A percentile compares a stretch with the other conserved stretches of the same genome.
These are phyloP conservation scores for Synergus laeviventris DNA, from an alignment of 2,888 invertebrate species.

Conservation along the genomic window DNA sequence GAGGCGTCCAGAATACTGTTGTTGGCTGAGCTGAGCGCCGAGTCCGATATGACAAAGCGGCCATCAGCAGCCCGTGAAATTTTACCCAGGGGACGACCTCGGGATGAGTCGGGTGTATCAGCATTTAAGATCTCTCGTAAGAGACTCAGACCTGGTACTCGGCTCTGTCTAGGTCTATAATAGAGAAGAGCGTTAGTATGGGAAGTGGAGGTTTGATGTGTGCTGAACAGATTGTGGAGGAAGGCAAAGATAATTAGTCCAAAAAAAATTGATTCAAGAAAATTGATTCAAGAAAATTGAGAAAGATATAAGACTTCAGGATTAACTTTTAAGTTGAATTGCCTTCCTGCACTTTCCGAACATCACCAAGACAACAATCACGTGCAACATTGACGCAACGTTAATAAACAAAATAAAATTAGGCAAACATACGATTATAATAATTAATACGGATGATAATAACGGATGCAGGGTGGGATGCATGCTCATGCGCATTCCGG, in stretches of 20 bases:
- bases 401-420: slow-evolving; percentile 49
- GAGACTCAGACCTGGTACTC: slow-evolving; percentile 94
- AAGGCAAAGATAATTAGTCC: not conserved
- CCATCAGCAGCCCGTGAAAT: slow-evolving; percentile 87
- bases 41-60: slow-evolving; percentile 82
- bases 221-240: not conserved
- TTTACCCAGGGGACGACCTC: slow-evolving; percentile 79
- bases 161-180: slow-evolving; percentile 92
- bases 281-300: not conserved
- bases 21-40: slow-evolving; percentile 77
- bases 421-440: slow-evolving; percentile 52
- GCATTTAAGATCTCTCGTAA: slow-evolving; percentile 81
- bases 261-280: not conserved
- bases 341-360: slow-evolving; percentile 43
- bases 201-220: not conserved
- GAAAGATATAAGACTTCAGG: not conserved
- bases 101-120: slow-evolving; percentile 71
- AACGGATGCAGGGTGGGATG: slow-evolving; percentile 62
- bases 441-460: slow-evolving; percentile 38
- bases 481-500: slow-evolving; percentile 75
- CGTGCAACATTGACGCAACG: slow-evolving; percentile 69
- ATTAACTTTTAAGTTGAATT: not conserved
- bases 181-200: slow-evolving; percentile 62
- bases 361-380: slow-evolving; percentile 56
- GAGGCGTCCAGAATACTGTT: slow-evolving; percentile 80